Evolutionary conservation across 2,113 vertebrate species (phyloP).

Genomic region (Egretta garzetta): DNA sequence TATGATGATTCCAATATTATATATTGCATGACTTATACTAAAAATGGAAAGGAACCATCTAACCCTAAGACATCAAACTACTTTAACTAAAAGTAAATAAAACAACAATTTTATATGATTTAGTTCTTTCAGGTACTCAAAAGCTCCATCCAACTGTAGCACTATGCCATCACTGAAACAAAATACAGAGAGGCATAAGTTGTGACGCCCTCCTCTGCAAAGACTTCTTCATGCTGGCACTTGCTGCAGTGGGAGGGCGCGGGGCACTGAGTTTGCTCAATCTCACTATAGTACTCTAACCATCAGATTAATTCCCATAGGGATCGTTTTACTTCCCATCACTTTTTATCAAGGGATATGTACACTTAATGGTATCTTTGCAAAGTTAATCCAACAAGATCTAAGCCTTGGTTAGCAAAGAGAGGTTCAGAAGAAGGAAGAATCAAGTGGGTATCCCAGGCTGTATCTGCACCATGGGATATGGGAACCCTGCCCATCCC

Average conservation of each 20-base stretch:
- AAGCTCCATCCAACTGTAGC: neutral
- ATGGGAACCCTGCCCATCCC: neutral
- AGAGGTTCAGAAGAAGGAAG: neutral
- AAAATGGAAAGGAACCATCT: neutral
- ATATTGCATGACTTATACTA: neutral
- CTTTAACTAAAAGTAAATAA: neutral
- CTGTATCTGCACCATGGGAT: neutral
- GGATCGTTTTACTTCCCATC: neutral
- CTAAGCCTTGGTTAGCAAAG: neutral
- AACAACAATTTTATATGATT: neutral
- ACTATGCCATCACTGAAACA: neutral
- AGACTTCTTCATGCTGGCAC: neutral
- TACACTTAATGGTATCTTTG: neutral
- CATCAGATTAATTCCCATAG: neutral
- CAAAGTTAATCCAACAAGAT: neutral
- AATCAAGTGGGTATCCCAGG: neutral
- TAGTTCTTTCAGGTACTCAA: neutral
- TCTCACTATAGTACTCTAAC: neutral
- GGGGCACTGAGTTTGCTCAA: neutral
- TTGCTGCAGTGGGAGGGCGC: neutral
- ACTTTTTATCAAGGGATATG: neutral
- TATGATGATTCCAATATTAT: neutral
- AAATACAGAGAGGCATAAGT: accelerated
- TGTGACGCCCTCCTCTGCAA: neutral
- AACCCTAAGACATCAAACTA: neutral